Percentiles rank a stretch among this genome's conserved stretches.
phyloP scores from a whole-genome alignment of 2,888 invertebrate genomes.

The Xanthorhoe designata region DNA sequence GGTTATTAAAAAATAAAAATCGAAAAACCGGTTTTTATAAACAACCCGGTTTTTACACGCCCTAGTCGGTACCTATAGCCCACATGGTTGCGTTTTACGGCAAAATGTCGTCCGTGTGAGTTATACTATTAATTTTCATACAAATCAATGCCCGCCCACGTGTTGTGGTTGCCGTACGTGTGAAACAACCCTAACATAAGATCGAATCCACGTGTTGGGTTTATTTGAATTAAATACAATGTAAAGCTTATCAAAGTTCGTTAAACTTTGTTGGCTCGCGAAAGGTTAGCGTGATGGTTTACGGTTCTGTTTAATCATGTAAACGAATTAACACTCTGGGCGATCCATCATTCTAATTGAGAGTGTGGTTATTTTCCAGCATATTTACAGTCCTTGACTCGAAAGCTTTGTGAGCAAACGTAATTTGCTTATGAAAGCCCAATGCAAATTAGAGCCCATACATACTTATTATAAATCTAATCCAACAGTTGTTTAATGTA shows the following conservation, averaged over 20 bases:
- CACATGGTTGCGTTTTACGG: too few species aligned
- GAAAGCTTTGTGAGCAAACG: conserved; percentile 8
- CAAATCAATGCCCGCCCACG: too few species aligned
- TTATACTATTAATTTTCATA: too few species aligned
- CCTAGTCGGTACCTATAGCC: too few species aligned
- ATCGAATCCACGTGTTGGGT: background rate
- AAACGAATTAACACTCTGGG: conserved; percentile 15
- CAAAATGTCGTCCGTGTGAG: too few species aligned
- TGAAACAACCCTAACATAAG: too few species aligned
- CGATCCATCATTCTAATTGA: conserved; percentile 20
- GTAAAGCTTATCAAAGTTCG: conserved; percentile 15
- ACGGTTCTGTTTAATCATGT: conserved; percentile 14
- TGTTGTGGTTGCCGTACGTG: too few species aligned
- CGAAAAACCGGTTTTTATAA: too few species aligned
- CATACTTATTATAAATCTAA: conserved; percentile 24
- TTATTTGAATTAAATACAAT: background rate
- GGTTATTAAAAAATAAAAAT: too few species aligned
- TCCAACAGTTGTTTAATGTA: conserved; percentile 35
- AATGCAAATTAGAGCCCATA: conserved; percentile 12
- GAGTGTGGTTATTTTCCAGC: conserved; percentile 7
- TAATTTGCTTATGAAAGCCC: conserved; percentile 8
- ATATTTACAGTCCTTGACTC: conserved; percentile 6
- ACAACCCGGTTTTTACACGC: too few species aligned
- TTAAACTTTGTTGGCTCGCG: conserved; percentile 7
- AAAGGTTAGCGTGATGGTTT: conserved; percentile 8